Conservation (phyloP, 2,113 vertebrate species). For the Rhegmatorhina hoffmannsi region DNA sequence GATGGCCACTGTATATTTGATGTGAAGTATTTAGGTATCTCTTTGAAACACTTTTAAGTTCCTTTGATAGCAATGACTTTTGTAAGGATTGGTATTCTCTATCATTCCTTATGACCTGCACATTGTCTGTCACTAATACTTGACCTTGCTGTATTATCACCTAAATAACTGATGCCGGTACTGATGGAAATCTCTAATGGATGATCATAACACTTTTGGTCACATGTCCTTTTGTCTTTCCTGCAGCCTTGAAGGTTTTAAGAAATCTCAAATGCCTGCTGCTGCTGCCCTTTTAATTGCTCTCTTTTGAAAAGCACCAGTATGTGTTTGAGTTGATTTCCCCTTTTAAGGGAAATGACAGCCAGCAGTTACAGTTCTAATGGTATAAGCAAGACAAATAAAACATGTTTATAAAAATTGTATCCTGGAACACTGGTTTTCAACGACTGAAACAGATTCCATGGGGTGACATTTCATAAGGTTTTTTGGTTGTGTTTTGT, state of each 20-base stretch:
- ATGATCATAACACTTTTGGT: slow-evolving; percentile 80
- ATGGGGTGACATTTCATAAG: slow-evolving; percentile 1
- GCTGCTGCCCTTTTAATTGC: slow-evolving; percentile 81
- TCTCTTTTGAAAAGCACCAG: slow-evolving; percentile 84
- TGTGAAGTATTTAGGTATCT: slow-evolving; percentile 79
- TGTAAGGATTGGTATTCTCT: slow-evolving; percentile 77
- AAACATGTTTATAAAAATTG: slow-evolving; percentile 82
- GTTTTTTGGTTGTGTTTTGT: not conserved
- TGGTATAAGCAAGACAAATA: slow-evolving; percentile 80
- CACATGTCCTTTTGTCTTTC: slow-evolving; percentile 72
- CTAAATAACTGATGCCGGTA: slow-evolving; percentile 79
- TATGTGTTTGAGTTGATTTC: slow-evolving; percentile 79
- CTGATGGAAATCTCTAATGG: slow-evolving; percentile 76
- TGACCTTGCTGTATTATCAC: slow-evolving; percentile 77
- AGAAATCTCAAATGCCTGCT: slow-evolving; percentile 77
- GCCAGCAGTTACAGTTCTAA: slow-evolving; percentile 77
- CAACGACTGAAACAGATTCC: slow-evolving; percentile 60
- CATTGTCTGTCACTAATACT: slow-evolving; percentile 81
- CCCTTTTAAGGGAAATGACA: slow-evolving; percentile 80
- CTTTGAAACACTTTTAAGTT: slow-evolving; percentile 75
- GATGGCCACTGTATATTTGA: slow-evolving; percentile 76
- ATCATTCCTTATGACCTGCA: slow-evolving; percentile 77
- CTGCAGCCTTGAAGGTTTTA: slow-evolving; percentile 80
- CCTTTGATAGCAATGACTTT: slow-evolving; percentile 77
- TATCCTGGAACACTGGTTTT: slow-evolving; percentile 80